Base-by-base conservation (phyloP, 2,888 invertebrate genomes). In the Anoplius nigerrimus region DNA sequence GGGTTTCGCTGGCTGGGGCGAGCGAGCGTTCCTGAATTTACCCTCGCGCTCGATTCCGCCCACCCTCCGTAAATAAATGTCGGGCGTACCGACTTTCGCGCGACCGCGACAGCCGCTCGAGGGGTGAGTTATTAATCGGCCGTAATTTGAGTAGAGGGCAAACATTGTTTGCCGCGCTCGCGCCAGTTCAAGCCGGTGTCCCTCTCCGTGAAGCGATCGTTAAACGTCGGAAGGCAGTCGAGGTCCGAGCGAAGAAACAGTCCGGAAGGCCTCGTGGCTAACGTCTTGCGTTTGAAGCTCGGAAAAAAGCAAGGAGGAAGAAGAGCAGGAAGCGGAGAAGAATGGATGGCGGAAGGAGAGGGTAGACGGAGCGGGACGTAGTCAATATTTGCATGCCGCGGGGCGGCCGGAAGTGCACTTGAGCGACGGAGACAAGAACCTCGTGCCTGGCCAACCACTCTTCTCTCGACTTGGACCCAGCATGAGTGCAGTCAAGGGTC, bases 371-470 rank as follows among this genome's bases (percentile, higher is more conserved):
- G 62, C 51, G 53, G 62, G 66, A 62, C 59, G 77, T 74, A 84
- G 87, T 87, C 87, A 88, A 88, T 88, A 88, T 88, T 88, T 88
- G 86, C 84, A 85, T 84, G 87, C 84, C 79, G 81, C 82, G 68
- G 80, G 85, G 80, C 74, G 80, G 78, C 79, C 73, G 82, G 75
- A 80, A 87, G 86, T 82, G 84, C 83, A 82, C 86, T 86, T 78
- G 75, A 82, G 70, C 75, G 72, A 66, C 71, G 70, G 76, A 79
- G 77, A 78, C 82, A 82, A 82, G 81, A 81, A 82, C 79, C 70
- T 72, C 71, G 73, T 69, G 69, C 71, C 71, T 64, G 72, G 71
- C 71, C 76, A 69, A 76, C 72, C 77, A 71, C 74, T 72, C 74
- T 69, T 69, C 57, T 34, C 65, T 74, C 67, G 59, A 66, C 69